Conservation (phyloP, 2,797 vertebrate species). For the Diplodus sargus region DNA sequence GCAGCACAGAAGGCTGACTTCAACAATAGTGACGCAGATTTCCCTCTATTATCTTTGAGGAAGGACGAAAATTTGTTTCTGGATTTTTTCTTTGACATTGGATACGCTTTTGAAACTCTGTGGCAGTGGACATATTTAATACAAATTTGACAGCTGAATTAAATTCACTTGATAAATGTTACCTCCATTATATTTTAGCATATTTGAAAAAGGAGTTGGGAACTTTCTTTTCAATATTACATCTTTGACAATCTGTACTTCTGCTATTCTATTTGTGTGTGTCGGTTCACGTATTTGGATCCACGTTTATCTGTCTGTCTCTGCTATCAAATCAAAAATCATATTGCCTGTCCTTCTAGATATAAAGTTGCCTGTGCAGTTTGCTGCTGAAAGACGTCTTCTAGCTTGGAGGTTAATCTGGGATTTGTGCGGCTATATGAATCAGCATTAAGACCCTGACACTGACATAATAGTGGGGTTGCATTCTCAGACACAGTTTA, state of each 20-base stretch:
- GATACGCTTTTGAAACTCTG: background rate
- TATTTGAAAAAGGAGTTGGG: background rate
- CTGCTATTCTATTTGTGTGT: too few species aligned
- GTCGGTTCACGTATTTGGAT: slow-evolving; percentile 26
- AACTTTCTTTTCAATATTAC: background rate
- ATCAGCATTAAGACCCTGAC: slow-evolving; percentile 84
- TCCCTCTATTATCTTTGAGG: slow-evolving; percentile 59
- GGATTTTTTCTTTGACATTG: slow-evolving; percentile 25
- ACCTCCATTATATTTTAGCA: background rate
- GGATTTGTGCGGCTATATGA: slow-evolving; percentile 81
- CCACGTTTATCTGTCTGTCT: slow-evolving; percentile 17
- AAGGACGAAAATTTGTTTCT: slow-evolving; percentile 41
- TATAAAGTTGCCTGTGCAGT: slow-evolving; percentile 57
- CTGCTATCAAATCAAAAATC: slow-evolving; percentile 61
- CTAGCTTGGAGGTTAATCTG: slow-evolving; percentile 79
- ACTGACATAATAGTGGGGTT: slow-evolving; percentile 83
- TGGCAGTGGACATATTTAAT: background rate
- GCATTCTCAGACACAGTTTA: slow-evolving; percentile 81
- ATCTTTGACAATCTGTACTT: background rate
- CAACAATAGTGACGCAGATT: slow-evolving; percentile 65
- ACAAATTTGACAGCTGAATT: slow-evolving; percentile 1
- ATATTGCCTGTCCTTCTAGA: slow-evolving; percentile 56
- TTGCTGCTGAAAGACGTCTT: slow-evolving; percentile 61
- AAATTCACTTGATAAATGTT: background rate
- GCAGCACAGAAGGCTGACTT: slow-evolving; percentile 75